Evolutionary conservation across 1,140 invertebrate genomes (phyloP).

Genomic region (Drosophila lacteicornis): DNA sequence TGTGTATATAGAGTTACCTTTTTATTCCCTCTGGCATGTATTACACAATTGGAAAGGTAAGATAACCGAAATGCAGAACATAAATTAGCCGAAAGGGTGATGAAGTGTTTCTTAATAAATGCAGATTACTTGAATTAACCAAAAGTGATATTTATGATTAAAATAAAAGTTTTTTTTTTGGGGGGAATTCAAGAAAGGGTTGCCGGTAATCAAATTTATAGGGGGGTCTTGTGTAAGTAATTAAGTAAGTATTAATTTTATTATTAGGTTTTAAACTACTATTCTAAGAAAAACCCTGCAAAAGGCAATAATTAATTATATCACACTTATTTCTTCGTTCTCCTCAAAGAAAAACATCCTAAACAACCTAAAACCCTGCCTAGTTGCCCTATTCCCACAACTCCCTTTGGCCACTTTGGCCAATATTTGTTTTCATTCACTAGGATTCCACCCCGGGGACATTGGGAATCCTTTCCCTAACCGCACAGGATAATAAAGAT

Average conservation of each 20-base stretch:
- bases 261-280: background rate
- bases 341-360: background rate
- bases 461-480: constrained; percentile 24
- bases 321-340: background rate
- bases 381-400: constrained; percentile 2
- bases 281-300: background rate
- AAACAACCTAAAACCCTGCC: too few species aligned
- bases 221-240: background rate
- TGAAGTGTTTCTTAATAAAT: constrained; percentile 56
- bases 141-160: constrained; percentile 13
- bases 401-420: constrained; percentile 14
- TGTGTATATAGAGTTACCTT: constrained; percentile 28
- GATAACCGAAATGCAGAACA: constrained; percentile 3
- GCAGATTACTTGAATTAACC: constrained; percentile 41
- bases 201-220: constrained; percentile 1
- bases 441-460: constrained; percentile 56
- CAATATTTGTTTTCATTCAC: constrained; percentile 46
- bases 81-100: constrained; percentile 39
- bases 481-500: constrained; percentile 73
- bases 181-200: background rate
- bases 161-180: background rate
- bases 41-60: constrained; percentile 13
- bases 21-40: background rate
- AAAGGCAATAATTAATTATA: background rate
- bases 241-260: background rate